Base-by-base conservation (phyloP, 1,140 invertebrate genomes). In the Cheumatopsyche charites region DNA sequence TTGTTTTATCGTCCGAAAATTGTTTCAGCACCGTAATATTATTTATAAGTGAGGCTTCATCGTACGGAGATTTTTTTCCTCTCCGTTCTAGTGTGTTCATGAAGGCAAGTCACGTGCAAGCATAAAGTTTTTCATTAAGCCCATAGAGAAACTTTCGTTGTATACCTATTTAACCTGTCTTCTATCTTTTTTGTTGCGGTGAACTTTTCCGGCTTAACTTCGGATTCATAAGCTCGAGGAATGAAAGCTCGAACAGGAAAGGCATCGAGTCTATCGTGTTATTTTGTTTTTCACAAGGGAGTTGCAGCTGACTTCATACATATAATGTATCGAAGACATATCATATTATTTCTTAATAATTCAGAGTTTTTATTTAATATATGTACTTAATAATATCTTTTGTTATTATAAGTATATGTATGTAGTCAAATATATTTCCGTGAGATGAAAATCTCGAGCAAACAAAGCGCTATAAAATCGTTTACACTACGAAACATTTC, bases 151-250 rank as follows among this genome's bases (percentile, higher is more conserved):
- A 68, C 25, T 68, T 55, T 55, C 17, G 66, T 68, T 68, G 43
- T 68, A 43, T 68, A 68, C 47, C 66, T 68, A 68, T 68, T 68
- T 68, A 68, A 68, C 66, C 66, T 68, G 66, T 68, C 66, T 68
- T 36, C 47, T 68, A 52, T 68, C 66, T 68, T 68, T 63, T 68
- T 55, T 25, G 45, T n/a, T 15, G 43, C 66, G 43, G 43, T 21
- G 55, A 68, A 68, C 47, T 68, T 68, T 36, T 17, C 15, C 12
- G 66, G 45, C 45, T 68, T 55, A 42, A 58, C 66, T 68, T 68
- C 66, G 66, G 29, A 68, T 68, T 68, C 66, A 68, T 68, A 68
- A 68, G 66, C 66, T 68, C 43, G 63, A 47, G 66, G 23, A 68
- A 63, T 41, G 36, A 26, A 68, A 66, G 66, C 47, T 68, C 13